Conservation (phyloP, 2,113 vertebrate genomes). For the Rhinolophus ferrumequinum region DNA sequence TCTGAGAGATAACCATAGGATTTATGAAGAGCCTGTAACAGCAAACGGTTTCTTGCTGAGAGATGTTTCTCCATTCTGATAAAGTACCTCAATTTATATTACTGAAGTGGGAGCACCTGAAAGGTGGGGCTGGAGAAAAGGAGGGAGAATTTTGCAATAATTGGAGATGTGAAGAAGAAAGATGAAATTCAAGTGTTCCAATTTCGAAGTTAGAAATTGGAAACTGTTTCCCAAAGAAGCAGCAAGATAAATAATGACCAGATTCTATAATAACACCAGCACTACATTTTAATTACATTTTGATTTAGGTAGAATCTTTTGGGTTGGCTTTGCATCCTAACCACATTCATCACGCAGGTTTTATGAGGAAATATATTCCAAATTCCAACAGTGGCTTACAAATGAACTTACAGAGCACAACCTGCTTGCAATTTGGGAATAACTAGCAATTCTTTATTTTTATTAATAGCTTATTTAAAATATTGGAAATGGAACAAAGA, state of each 20-base stretch:
- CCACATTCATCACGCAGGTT: background rate
- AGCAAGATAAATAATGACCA: conserved; percentile 47
- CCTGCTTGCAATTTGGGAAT: background rate
- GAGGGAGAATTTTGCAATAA: background rate
- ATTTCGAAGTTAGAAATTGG: conserved; percentile 46
- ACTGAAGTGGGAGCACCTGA: background rate
- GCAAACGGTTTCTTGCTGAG: background rate
- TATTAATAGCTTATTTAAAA: background rate
- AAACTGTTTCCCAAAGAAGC: conserved; percentile 17
- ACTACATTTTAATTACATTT: conserved; percentile 67
- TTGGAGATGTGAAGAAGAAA: background rate
- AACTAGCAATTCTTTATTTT: background rate
- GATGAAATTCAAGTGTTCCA: background rate
- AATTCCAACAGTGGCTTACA: background rate
- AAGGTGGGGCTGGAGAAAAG: background rate
- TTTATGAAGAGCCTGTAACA: background rate
- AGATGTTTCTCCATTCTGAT: background rate
- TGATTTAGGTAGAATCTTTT: conserved; percentile 54
- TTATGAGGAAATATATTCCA: conserved; percentile 15
- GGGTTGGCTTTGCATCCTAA: background rate
- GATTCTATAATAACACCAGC: background rate
- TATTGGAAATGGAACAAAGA: background rate
- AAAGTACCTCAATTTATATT: background rate
- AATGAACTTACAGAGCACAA: background rate
- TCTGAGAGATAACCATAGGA: background rate